Evolutionary conservation across 1,140 invertebrate genomes (phyloP).

Genomic region (Zaprionus capensis): DNA sequence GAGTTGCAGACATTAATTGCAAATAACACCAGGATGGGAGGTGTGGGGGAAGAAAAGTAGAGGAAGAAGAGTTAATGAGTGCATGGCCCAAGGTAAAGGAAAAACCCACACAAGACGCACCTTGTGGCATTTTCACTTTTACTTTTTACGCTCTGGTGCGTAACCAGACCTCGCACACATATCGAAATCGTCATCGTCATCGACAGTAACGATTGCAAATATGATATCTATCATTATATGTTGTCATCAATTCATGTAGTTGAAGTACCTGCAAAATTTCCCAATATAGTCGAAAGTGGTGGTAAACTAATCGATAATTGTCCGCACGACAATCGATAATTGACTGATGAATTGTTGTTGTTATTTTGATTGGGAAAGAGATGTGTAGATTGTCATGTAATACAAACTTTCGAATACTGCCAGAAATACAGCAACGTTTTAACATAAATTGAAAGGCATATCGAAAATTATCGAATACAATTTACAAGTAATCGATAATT

Average conservation of each 20-base stretch:
- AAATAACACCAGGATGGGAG: conserved; percentile 7
- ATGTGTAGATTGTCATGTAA: neutral
- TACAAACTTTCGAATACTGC: no score
- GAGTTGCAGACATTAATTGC: conserved; percentile 9
- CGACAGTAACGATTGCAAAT: conserved; percentile 11
- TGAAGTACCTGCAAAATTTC: conserved; percentile 1
- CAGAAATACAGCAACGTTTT: neutral
- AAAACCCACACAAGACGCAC: conserved; percentile 58
- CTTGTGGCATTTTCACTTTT: conserved; percentile 67
- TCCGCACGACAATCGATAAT: conserved; percentile 6
- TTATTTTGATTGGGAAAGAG: neutral
- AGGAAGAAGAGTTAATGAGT: conserved; percentile 51
- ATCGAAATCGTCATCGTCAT: conserved; percentile 9
- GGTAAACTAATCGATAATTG: conserved; percentile 5
- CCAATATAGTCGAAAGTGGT: neutral
- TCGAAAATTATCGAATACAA: neutral
- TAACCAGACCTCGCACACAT: conserved; percentile 48
- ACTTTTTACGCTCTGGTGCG: conserved; percentile 62
- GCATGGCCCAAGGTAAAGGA: conserved; percentile 32
- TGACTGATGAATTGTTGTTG: neutral
- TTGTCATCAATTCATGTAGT: conserved; percentile 2
- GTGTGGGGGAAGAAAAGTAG: neutral
- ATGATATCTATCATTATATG: conserved; percentile 3
- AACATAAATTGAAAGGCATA: neutral
- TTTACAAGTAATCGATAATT: neutral